A percentile compares a stretch with the other conserved stretches of the same genome.
These are phyloP conservation scores for Spilogale gracilis DNA, from an alignment of 2,113 vertebrate species.

Conservation along the genomic window DNA sequence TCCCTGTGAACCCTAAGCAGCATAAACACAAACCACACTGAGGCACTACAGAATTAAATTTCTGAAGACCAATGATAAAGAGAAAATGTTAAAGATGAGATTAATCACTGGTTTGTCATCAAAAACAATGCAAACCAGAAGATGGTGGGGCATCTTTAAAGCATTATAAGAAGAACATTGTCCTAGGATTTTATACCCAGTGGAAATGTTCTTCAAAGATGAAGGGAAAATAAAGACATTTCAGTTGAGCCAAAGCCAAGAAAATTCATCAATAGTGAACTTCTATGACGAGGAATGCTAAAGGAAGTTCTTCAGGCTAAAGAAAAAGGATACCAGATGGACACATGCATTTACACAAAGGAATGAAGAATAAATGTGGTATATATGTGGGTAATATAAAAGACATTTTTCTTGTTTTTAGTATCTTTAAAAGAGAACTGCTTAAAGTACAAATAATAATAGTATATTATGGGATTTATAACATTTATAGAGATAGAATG, in stretches of 20 bases:
- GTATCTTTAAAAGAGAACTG: constrained; percentile 25
- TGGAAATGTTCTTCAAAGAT: constrained; percentile 22
- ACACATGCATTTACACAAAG: neutral
- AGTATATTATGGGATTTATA: neutral
- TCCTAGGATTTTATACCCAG: neutral
- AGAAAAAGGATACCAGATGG: neutral
- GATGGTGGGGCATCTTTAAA: neutral
- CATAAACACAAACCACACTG: neutral
- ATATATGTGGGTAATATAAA: neutral
- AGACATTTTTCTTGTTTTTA: neutral
- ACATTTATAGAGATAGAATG: neutral
- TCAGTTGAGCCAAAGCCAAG: neutral
- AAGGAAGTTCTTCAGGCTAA: neutral
- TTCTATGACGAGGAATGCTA: neutral
- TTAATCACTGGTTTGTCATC: neutral
- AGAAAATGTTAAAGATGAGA: constrained; percentile 10
- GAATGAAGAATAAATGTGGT: neutral
- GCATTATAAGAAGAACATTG: neutral
- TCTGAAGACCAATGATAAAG: neutral
- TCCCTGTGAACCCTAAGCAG: neutral
- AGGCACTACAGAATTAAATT: constrained; percentile 26
- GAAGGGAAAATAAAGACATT: neutral
- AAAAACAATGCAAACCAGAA: constrained; percentile 17
- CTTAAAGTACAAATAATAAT: neutral
- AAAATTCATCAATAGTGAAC: neutral